These are phyloP conservation scores for Petrocephalus microphthalmus DNA, from an alignment of 2,113 vertebrate species.

Conservation along the genomic window DNA sequence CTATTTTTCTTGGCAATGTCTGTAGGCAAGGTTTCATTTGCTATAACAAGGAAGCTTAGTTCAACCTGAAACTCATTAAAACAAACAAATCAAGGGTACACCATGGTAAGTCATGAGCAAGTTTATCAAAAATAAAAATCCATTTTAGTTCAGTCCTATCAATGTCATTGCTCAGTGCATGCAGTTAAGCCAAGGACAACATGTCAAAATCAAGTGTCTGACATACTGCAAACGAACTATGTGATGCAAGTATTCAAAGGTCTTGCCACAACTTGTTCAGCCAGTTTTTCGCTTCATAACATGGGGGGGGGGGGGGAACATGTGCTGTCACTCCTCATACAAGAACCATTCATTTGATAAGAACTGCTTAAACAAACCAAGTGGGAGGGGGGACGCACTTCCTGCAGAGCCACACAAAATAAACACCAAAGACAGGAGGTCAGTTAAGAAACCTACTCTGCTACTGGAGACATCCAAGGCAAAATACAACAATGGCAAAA, in stretches of 20 bases:
- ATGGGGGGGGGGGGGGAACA: background rate
- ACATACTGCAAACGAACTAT: background rate
- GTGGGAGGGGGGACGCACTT: background rate
- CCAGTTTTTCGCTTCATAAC: background rate
- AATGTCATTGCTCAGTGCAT: background rate
- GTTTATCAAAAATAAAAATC: background rate
- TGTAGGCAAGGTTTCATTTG: background rate
- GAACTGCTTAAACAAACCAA: constrained; percentile 19
- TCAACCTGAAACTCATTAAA: background rate
- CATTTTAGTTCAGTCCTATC: background rate
- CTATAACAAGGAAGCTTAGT: background rate
- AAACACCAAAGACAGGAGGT: background rate
- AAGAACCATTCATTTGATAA: constrained; percentile 16
- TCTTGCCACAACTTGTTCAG: background rate
- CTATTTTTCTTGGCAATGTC: background rate
- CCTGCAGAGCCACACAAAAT: constrained; percentile 5
- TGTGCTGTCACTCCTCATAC: background rate
- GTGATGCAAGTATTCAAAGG: background rate
- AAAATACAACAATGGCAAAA: background rate
- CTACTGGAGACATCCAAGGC: background rate
- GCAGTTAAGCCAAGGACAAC: background rate
- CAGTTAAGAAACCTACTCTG: background rate
- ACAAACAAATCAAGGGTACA: background rate
- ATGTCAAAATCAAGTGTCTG: background rate
- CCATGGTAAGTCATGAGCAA: background rate